A percentile compares a stretch with the other conserved stretches of the same genome.
phyloP scores from a whole-genome alignment of 1,140 invertebrate species.

The Brachionus koreanus region DNA sequence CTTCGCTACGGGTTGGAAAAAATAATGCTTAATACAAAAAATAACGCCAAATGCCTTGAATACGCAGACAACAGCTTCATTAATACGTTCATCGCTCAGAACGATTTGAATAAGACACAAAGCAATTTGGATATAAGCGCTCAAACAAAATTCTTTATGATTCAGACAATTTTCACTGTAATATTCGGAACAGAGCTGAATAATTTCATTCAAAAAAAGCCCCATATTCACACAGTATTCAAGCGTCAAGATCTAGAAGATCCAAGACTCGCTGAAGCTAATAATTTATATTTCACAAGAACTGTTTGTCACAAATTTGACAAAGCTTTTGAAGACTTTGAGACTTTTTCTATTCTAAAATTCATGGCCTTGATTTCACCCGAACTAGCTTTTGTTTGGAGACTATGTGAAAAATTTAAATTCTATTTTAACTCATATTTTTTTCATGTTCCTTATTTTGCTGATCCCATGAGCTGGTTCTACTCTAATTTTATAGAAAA shows the following conservation, averaged over 20 bases:
- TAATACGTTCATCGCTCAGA: background rate
- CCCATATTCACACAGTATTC: background rate
- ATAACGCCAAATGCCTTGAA: slow-evolving; percentile 19
- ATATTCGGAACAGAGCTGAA: slow-evolving; percentile 27
- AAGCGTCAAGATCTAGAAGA: background rate
- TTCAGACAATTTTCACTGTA: slow-evolving; percentile 17
- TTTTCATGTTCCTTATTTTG: background rate
- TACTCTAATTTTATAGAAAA: slow-evolving; percentile 29
- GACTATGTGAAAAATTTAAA: background rate
- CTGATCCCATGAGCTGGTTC: slow-evolving; percentile 32
- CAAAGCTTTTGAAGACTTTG: slow-evolving; percentile 1
- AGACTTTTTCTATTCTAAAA: slow-evolving; percentile 14
- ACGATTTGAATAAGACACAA: background rate
- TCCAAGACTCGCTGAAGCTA: background rate
- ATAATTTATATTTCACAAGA: slow-evolving; percentile 1
- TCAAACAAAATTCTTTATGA: slow-evolving; percentile 11
- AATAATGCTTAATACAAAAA: slow-evolving; percentile 44
- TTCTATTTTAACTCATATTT: background rate
- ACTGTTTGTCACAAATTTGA: background rate
- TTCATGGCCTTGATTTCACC: background rate
- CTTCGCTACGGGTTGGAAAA: slow-evolving; percentile 19
- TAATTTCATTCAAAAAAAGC: background rate
- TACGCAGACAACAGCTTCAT: slow-evolving; percentile 26
- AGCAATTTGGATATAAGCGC: background rate
- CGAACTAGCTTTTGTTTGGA: background rate